Conservation (phyloP, 2,113 vertebrate species). For the Ageneiosus marmoratus region DNA sequence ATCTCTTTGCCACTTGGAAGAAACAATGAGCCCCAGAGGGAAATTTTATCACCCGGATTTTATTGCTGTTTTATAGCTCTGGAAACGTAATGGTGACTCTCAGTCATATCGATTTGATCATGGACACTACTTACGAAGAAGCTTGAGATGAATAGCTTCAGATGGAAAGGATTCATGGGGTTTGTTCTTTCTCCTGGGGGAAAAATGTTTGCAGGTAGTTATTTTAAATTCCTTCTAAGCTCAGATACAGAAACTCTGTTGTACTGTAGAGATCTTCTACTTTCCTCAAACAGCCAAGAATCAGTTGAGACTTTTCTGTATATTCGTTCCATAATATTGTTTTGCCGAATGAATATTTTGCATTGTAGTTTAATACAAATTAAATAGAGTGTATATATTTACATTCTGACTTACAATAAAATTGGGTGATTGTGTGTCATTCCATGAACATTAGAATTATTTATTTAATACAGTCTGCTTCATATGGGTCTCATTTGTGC, state of each 20-base stretch:
- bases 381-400: not conserved
- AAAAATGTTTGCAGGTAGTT: not conserved
- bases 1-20: slow-evolving; percentile 1
- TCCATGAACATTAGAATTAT: slow-evolving; percentile 8
- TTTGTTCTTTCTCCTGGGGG: not conserved
- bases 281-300: not conserved
- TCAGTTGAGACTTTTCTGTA: not conserved
- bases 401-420: no score
- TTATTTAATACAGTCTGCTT: slow-evolving; percentile 48
- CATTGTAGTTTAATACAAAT: not conserved
- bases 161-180: not conserved
- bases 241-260: not conserved
- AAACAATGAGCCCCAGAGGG: slow-evolving; percentile 24
- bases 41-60: slow-evolving; percentile 2
- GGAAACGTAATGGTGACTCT: slow-evolving; percentile 15
- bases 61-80: slow-evolving; percentile 1
- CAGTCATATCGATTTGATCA: slow-evolving; percentile 4
- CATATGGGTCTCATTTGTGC: slow-evolving; percentile 44
- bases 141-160: not conserved
- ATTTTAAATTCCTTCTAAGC: not conserved
- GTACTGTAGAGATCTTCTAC: not conserved
- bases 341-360: not conserved
- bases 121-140: not conserved
- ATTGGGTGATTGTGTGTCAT: no score
- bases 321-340: not conserved